These are phyloP conservation scores for Tolmerus cingulatus DNA, from an alignment of 2,888 invertebrate species.

Conservation along the genomic window DNA sequence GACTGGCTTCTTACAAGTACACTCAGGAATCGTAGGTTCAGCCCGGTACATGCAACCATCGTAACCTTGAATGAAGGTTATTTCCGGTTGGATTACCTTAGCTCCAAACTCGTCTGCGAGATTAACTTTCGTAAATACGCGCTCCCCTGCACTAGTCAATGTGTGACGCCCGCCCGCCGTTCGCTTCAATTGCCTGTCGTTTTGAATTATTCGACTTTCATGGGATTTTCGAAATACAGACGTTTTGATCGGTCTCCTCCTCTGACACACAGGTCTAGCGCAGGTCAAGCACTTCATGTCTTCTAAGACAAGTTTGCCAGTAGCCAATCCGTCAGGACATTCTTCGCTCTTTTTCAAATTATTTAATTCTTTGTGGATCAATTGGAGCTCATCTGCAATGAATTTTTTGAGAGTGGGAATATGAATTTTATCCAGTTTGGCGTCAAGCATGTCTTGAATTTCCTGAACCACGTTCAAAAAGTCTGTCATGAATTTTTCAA, in stretches of 20 bases:
- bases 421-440: conserved; percentile 59
- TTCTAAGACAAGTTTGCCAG: conserved; percentile 55
- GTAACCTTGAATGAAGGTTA: conserved; percentile 42
- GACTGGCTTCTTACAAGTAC: not conserved
- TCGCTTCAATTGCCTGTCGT: conserved; percentile 47
- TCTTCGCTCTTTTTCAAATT: conserved; percentile 51
- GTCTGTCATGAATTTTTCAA: conserved; percentile 52
- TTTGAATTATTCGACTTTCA: conserved; percentile 48
- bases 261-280: conserved; percentile 54
- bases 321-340: conserved; percentile 53
- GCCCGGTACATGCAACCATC: conserved; percentile 47
- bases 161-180: conserved; percentile 51
- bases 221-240: conserved; percentile 49
- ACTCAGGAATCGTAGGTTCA: not conserved
- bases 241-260: conserved; percentile 34
- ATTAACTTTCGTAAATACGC: conserved; percentile 52
- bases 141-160: conserved; percentile 52
- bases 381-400: conserved; percentile 53
- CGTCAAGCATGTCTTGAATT: conserved; percentile 61
- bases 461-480: conserved; percentile 59
- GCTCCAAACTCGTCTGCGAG: conserved; percentile 54
- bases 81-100: not conserved
- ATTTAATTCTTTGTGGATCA: conserved; percentile 52
- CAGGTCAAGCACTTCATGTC: conserved; percentile 57
- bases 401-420: conserved; percentile 59